These are phyloP conservation scores for Amiota communis DNA, from an alignment of 2,888 invertebrate genomes.

Conservation along the genomic window DNA sequence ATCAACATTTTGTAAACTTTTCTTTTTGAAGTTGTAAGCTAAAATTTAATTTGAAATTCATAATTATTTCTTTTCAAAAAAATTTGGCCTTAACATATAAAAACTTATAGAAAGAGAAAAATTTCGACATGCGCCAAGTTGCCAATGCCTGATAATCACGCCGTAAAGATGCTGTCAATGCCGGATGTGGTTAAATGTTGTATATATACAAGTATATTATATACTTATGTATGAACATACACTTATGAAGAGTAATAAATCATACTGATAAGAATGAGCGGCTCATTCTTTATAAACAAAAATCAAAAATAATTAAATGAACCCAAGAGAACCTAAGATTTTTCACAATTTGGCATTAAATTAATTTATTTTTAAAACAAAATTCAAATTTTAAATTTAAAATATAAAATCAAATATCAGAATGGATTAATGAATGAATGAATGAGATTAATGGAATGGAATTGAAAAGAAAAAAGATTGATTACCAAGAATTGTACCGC, in stretches of 20 bases:
- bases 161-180: slow-evolving; percentile 12
- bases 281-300: too few species aligned
- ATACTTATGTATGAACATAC: slow-evolving; percentile 1
- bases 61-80: neutral
- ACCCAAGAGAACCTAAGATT: neutral
- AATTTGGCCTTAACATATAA: neutral
- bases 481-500: slow-evolving; percentile 3
- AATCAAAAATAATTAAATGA: neutral
- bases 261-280: slow-evolving; percentile 50
- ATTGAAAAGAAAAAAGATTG: slow-evolving; percentile 17
- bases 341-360: slow-evolving; percentile 62
- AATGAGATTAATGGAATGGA: too few species aligned
- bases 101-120: neutral
- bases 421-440: too few species aligned
- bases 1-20: neutral
- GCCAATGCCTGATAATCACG: slow-evolving; percentile 20
- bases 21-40: neutral
- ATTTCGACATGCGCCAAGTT: neutral
- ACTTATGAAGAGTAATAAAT: slow-evolving; percentile 44
- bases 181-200: slow-evolving; percentile 52
- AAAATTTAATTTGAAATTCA: neutral
- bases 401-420: too few species aligned
- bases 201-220: slow-evolving; percentile 18
- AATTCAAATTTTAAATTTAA: slow-evolving; percentile 24
- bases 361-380: slow-evolving; percentile 31